These are phyloP conservation scores for Tinea trinotella DNA, from an alignment of 2,888 invertebrate genomes.

Conservation along the genomic window DNA sequence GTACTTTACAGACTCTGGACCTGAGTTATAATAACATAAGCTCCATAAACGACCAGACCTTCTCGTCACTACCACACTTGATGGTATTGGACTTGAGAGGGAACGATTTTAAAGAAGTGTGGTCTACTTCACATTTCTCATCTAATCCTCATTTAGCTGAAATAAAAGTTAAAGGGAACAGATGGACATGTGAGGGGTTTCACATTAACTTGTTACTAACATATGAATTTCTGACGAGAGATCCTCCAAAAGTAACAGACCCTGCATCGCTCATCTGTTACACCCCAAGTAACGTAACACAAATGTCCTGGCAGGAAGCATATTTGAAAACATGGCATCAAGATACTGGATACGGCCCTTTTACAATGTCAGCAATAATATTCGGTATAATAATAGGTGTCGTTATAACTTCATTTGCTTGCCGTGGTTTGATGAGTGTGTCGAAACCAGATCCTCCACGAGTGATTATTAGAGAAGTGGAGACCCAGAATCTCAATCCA, in stretches of 20 bases:
- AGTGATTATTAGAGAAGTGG: conserved; percentile 48
- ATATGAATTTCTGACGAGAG: conserved; percentile 72
- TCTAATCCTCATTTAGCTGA: conserved; percentile 72
- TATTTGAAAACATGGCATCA: conserved; percentile 77
- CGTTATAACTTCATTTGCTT: conserved; percentile 69
- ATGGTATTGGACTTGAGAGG: conserved; percentile 78
- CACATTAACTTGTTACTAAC: conserved; percentile 70
- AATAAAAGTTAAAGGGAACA: conserved; percentile 78
- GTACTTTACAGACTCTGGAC: conserved; percentile 73
- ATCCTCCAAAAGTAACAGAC: conserved; percentile 62
- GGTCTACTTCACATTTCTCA: conserved; percentile 73
- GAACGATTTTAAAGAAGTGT: conserved; percentile 77
- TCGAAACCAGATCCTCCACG: conserved; percentile 46
- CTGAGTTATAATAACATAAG: conserved; percentile 74
- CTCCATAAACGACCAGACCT: conserved; percentile 72
- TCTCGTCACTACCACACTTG: conserved; percentile 74
- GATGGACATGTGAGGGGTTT: conserved; percentile 82
- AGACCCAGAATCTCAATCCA: conserved; percentile 47
- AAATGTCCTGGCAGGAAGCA: conserved; percentile 78
- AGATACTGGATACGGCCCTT: conserved; percentile 46
- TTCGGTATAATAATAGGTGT: conserved; percentile 68
- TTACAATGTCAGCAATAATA: conserved; percentile 69
- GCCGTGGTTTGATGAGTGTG: conserved; percentile 60
- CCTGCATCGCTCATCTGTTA: conserved; percentile 74
- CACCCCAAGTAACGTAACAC: conserved; percentile 75